Base-by-base conservation (phyloP, 1,140 invertebrate species). In the Drosophila sturtevanti region DNA sequence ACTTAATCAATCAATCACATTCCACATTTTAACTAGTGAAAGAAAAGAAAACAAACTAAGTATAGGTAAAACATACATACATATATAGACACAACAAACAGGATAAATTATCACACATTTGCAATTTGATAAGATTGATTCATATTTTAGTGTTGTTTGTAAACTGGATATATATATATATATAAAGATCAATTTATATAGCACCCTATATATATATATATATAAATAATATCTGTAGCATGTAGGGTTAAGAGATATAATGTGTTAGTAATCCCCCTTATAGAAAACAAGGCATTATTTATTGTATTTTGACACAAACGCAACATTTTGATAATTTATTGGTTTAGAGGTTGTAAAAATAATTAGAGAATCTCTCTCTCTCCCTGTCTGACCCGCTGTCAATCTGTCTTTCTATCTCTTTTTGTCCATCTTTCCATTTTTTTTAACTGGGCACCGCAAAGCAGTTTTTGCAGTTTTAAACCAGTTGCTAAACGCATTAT, bases 101-200 rank as follows among this genome's bases (percentile, higher is more conserved):
- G n/a, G n/a, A n/a, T n/a, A 55, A 71, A 56, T 82, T 82, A 89
- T 87, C 79, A 84, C 79, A 77, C 31, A 76, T 61, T 61, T 76
- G 71, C 72, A 72, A 86, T 68, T 76, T 69, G 65, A 82, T 66
- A 69, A 86, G 79, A 89, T 86, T 86, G 81, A 79, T 82, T 84
- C 79, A 79, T 79, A 78, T 81, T 81, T 10, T 59, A 52, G 38
- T 54, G 22, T 63, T 75, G 37, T 63, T 71, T 75, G 35, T 24
- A 51, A 38, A 16, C 56, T 60, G n/a, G 2, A 48, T 54, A 35
- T 51, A 37, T 63, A 68, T 63, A 63, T 35, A 38, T 59, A 64
- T 73, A 73, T 66, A 31, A 24, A 24, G 22, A 24, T 24, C 22
- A 24, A 24, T 0, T 24, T 31, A 69, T 55, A 55, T 64, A 41